Base-by-base conservation (phyloP, 2,797 vertebrate genomes). In the Rallus crepitans region DNA sequence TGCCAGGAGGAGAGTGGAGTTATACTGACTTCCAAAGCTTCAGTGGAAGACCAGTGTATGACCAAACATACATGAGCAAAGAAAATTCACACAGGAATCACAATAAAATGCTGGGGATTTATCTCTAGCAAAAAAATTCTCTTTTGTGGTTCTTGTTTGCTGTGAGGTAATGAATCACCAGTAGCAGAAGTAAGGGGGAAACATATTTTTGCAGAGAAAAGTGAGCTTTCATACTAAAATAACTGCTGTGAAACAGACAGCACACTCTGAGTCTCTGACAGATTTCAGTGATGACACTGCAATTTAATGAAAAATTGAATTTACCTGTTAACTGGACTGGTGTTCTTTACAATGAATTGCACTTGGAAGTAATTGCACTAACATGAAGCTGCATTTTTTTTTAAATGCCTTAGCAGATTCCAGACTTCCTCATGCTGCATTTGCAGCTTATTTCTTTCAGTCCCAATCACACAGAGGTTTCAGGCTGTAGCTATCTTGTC, bases 331-430 rank as follows among this genome's bases (percentile, higher is more conserved):
- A 28, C 28, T 48, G 12, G 82, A 68, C 27, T 75, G 27, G n/a
- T 93, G 39, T 89, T 87, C 37, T 88, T 71, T 79, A 71, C 50
- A 81, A 28, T 50, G 77, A 88, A 95, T 95, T 93, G 93, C 88
- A 93, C 94, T 97, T 97, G 66, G 50, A 94, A 88, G 40, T 91
- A 94, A 93, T 93, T 91, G 40, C 83, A 91, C 70, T 72, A 57
- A 33, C 35, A 12, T 35, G 60, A 45, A 79, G 71, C 61, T 82
- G 47, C 64, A 45, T 48, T 82, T 95, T 88, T 48, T 82, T 95
- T 88, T 84, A 19, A 82, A 75, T 50, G n/a, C 24, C 52, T 76
- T 68, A 86, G 17, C 87, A 72, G 37, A 42, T 65, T 20, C 33
- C 39, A 6, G 13, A 30, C 19, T 77, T 60, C 76, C 31, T 78